These are phyloP conservation scores for Dicentrarchus labrax DNA, from an alignment of 2,113 vertebrate species.

Conservation along the genomic window DNA sequence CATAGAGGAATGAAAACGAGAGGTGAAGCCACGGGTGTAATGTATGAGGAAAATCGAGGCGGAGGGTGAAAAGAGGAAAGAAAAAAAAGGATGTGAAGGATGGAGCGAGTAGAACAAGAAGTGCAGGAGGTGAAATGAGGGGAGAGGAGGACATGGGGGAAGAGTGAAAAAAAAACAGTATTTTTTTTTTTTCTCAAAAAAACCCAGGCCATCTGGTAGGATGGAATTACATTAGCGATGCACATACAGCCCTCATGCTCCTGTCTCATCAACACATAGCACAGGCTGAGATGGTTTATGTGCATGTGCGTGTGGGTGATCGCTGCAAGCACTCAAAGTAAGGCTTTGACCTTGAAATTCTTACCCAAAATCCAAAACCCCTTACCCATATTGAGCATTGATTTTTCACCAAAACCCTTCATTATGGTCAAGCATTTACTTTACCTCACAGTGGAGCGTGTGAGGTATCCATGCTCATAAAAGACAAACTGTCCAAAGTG, in stretches of 20 bases:
- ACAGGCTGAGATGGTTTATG: slow-evolving; percentile 39
- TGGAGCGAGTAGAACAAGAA: slow-evolving; percentile 18
- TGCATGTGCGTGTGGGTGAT: slow-evolving; percentile 19
- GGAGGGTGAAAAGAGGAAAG: neutral
- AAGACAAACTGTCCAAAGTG: slow-evolving; percentile 39
- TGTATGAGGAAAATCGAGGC: neutral
- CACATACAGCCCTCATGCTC: slow-evolving; percentile 66
- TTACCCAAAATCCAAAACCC: slow-evolving; percentile 29
- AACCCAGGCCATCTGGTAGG: slow-evolving; percentile 78
- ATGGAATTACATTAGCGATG: slow-evolving; percentile 79
- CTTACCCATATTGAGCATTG: neutral
- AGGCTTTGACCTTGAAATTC: slow-evolving; percentile 48
- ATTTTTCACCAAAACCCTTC: slow-evolving; percentile 36
- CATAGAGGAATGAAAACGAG: neutral
- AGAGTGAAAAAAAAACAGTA: neutral
- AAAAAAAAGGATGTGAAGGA: slow-evolving; percentile 18
- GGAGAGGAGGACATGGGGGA: slow-evolving; percentile 27
- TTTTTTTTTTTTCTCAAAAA: slow-evolving; percentile 59
- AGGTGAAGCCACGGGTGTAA: slow-evolving; percentile 5
- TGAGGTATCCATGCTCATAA: slow-evolving; percentile 25
- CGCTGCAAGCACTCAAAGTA: slow-evolving; percentile 17
- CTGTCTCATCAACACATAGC: slow-evolving; percentile 67
- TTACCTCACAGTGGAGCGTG: slow-evolving; percentile 13
- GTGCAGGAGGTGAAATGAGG: slow-evolving; percentile 18
- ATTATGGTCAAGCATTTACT: slow-evolving; percentile 21